These are phyloP conservation scores for Pocillopora grandis DNA, from an alignment of 92 coral and sea anemone species.

Conservation along the genomic window DNA sequence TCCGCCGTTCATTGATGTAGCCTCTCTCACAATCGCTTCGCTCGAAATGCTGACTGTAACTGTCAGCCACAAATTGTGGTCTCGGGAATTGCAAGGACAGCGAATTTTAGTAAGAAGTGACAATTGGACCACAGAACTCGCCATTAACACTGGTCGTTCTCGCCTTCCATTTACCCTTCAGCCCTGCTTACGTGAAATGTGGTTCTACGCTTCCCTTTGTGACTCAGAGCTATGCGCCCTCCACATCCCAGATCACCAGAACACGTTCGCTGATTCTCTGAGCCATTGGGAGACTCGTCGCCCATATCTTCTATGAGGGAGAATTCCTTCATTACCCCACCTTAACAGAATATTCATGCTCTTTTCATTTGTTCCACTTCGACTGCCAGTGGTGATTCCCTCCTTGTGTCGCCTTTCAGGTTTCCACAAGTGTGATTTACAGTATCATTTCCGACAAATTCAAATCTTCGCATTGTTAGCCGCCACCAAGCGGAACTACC, in stretches of 20 bases:
- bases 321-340: conserved; percentile 1
- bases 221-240: conserved; percentile 25
- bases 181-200: conserved; percentile 44
- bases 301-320: not conserved
- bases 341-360: conserved; percentile 16
- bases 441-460: not conserved
- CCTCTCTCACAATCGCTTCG: conserved; percentile 13
- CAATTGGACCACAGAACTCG: conserved; percentile 42
- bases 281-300: conserved; percentile 24
- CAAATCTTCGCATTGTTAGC: conserved; percentile 26
- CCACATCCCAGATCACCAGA: conserved; percentile 21
- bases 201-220: conserved; percentile 39
- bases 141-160: conserved; percentile 42
- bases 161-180: conserved; percentile 30
- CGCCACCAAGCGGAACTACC: conserved; percentile 27
- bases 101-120: conserved; percentile 21
- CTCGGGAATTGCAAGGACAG: conserved; percentile 16
- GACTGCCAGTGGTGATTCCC: conserved; percentile 36
- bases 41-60: conserved; percentile 42
- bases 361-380: conserved; percentile 9
- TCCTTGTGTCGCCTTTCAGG: conserved; percentile 19
- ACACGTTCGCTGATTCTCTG: conserved; percentile 22
- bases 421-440: conserved; percentile 5
- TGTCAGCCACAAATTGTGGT: conserved; percentile 45
- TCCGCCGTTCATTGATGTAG: not conserved